Percentiles rank a stretch among this genome's conserved stretches.
Conservation (phyloP, 2,113 vertebrate genomes). For the Platysternon megacephalum region DNA sequence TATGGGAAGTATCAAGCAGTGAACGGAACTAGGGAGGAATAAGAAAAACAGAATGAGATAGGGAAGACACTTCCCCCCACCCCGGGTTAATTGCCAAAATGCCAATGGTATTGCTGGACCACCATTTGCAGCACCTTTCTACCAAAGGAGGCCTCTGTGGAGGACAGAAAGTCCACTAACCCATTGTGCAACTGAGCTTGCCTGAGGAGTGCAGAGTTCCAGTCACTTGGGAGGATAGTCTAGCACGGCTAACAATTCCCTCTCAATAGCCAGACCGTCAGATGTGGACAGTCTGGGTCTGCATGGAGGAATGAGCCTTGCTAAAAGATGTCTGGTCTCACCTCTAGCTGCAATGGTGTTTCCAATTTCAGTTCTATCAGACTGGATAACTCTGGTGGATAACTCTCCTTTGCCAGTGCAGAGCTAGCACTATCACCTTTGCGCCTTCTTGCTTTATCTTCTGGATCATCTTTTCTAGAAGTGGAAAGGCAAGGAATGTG, state of each 20-base stretch:
- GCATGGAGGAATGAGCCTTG: not conserved
- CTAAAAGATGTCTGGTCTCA: not conserved
- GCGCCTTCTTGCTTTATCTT: not conserved
- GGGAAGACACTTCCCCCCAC: no score
- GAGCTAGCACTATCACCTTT: not conserved
- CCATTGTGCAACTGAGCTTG: not conserved
- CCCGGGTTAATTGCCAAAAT: no score
- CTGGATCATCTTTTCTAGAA: not conserved
- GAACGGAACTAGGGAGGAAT: no score
- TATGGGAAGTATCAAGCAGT: no score
- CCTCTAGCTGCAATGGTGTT: no score
- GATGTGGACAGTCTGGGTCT: no score
- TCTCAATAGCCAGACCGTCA: not conserved
- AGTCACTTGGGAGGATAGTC: not conserved
- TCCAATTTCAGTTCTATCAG: no score
- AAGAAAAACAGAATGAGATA: no score
- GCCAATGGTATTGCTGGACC: no score
- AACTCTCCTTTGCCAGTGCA: not conserved
- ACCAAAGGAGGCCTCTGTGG: no score
- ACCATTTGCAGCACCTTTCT: no score
- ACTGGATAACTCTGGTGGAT: not conserved
- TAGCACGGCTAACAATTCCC: not conserved
- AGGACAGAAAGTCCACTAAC: no score
- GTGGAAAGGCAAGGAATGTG: not conserved
- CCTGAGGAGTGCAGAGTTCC: not conserved